Percentiles rank a stretch among this genome's conserved stretches.
Conservation (phyloP, 2,113 vertebrate genomes). For the Xiphophorus couchianus region DNA sequence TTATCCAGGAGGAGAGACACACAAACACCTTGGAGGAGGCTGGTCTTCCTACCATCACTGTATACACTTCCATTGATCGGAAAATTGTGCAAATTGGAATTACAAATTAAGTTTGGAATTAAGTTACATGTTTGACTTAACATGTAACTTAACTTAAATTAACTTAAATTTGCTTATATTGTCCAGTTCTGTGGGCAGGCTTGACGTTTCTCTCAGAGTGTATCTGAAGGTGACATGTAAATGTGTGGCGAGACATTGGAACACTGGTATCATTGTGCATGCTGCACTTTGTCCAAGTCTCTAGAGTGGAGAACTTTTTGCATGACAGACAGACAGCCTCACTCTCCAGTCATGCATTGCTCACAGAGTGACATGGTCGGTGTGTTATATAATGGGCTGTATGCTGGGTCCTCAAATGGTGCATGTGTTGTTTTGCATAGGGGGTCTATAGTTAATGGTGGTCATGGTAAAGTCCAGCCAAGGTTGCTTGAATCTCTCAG, state of each 20-base stretch:
- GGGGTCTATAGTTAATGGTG: too few relatives aligned
- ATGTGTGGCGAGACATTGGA: conserved; percentile 6
- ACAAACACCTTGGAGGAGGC: too few relatives aligned
- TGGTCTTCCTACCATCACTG: too few relatives aligned
- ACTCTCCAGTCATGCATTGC: background rate
- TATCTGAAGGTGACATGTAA: conserved; percentile 46
- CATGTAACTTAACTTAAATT: too few relatives aligned
- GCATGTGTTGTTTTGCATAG: background rate
- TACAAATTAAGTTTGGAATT: too few relatives aligned
- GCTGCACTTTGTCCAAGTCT: background rate
- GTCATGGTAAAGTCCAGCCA: too few relatives aligned
- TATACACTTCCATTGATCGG: too few relatives aligned
- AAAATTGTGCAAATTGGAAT: too few relatives aligned
- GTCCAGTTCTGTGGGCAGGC: too few relatives aligned
- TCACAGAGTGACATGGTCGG: background rate
- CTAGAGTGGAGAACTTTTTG: background rate
- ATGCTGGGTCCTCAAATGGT: background rate
- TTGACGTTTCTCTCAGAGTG: background rate
- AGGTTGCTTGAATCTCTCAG: background rate
- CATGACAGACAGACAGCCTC: background rate
- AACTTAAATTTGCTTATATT: too few relatives aligned
- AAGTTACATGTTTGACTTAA: too few relatives aligned
- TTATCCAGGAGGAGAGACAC: too few relatives aligned
- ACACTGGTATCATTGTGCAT: conserved; percentile 9
- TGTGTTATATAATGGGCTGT: background rate